phyloP scores from a whole-genome alignment of 2,797 vertebrate species.

The Heterohyrax brucei region DNA sequence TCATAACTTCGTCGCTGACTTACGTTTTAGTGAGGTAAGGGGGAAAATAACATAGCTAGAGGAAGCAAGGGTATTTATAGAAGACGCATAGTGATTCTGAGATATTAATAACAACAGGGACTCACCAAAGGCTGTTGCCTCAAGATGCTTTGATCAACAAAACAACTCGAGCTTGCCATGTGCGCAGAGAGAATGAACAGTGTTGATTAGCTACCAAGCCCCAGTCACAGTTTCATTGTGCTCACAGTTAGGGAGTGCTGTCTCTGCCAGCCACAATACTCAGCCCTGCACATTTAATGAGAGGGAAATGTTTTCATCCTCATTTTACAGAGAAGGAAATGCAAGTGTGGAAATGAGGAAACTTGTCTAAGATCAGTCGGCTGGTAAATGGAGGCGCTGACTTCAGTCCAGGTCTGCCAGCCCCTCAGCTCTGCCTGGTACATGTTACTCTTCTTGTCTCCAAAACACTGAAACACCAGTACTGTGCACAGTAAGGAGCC shows the following conservation, averaged over 20 bases:
- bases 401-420: not conserved
- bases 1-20: constrained; percentile 41
- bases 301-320: not conserved
- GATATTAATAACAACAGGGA: constrained; percentile 68
- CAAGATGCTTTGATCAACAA: constrained; percentile 63
- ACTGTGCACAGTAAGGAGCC: not conserved
- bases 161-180: not conserved
- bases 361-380: not conserved
- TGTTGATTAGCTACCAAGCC: not conserved
- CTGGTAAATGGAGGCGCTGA: not conserved
- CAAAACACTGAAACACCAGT: not conserved
- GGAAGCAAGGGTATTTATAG: constrained; percentile 61
- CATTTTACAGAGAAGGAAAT: not conserved
- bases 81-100: constrained; percentile 49
- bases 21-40: constrained; percentile 28
- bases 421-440: not conserved
- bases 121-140: not conserved
- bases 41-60: not conserved
- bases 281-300: not conserved
- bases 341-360: not conserved
- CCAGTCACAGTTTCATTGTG: not conserved
- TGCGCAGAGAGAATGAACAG: fast-evolving
- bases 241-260: not conserved
- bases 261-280: not conserved
- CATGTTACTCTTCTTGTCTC: not conserved